These are phyloP conservation scores for Ambastaia sidthimunki DNA, from an alignment of 2,797 vertebrate species.

Conservation along the genomic window DNA sequence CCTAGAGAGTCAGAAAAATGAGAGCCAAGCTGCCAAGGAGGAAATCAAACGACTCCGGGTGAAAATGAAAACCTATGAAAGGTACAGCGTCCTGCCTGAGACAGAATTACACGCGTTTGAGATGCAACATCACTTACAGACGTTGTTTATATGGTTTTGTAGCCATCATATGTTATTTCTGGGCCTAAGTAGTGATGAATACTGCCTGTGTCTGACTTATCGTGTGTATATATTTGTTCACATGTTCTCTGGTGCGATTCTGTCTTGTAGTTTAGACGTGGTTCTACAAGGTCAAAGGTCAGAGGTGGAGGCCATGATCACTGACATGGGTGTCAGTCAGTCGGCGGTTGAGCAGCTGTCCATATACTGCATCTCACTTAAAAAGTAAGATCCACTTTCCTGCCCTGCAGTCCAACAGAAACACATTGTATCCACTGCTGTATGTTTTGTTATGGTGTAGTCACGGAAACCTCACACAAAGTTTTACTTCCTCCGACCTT, in stretches of 20 bases:
- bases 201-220: no score
- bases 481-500: constrained; percentile 9
- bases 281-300: constrained; percentile 89
- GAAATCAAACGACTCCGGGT: constrained; percentile 82
- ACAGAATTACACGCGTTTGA: not conserved
- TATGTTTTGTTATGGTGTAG: not conserved
- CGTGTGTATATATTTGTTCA: not conserved
- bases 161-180: no score
- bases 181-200: no score
- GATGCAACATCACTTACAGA: not conserved
- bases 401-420: not conserved
- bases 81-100: constrained; percentile 69
- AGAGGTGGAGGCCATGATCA: constrained; percentile 95
- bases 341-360: constrained; percentile 92
- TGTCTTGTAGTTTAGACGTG: constrained; percentile 81
- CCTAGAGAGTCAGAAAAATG: constrained; percentile 87
- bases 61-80: constrained; percentile 89
- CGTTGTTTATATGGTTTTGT: not conserved
- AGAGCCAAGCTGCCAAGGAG: constrained; percentile 84
- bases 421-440: not conserved
- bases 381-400: constrained; percentile 83
- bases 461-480: no score
- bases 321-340: constrained; percentile 89
- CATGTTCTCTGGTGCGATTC: constrained; percentile 3
- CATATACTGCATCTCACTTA: constrained; percentile 93